Base-by-base conservation (phyloP, 2,888 invertebrate species). In the Cactoblastis cactorum region DNA sequence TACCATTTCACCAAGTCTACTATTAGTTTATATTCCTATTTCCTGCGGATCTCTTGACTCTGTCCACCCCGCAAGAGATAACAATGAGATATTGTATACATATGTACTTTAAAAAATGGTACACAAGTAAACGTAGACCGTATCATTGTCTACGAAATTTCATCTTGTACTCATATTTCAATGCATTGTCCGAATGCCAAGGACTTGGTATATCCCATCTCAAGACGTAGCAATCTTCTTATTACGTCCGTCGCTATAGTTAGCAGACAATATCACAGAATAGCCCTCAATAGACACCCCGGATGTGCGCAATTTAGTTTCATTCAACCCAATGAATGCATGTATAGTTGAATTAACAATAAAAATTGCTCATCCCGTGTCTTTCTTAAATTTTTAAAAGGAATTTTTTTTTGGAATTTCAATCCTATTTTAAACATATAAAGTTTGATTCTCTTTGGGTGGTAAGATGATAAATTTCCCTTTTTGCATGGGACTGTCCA, bases 261-360 rank as follows among this genome's bases (percentile, higher is more conserved):
- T 53, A 55, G 67, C 59, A 61, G 61, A 74, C 67, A 65, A 72
- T 72, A 76, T 68, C 63, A 69, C 69, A 72, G 66, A 77, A 73
- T 77, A 62, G 73, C 70, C 75, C 61, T 76, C 67, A 81, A 87
- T 84, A 83, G 82, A 71, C 71, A 83, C 86, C 83, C 88, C 88
- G 89, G 88, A 88, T 86, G 88, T 86, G 69, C 80, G 82, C 88
- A 84, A 88, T 88, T 85, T 85, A 64, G 81, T 80, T 85, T 79
- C 71, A 81, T 84, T 75, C 88, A 72, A 78, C 65, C 78, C 88
- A 87, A 77, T 87, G 86, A 84, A 77, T 80, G 70, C 69, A 65
- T 73, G 72, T 77, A 80, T 83, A 80, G 82, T 72, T 72, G 81
- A 81, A 72, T 85, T 86, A 80, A 85, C 84, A 85, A 86, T 84